phyloP scores from a whole-genome alignment of 1,140 invertebrate genomes.

The Luehdorfia chinensis region DNA sequence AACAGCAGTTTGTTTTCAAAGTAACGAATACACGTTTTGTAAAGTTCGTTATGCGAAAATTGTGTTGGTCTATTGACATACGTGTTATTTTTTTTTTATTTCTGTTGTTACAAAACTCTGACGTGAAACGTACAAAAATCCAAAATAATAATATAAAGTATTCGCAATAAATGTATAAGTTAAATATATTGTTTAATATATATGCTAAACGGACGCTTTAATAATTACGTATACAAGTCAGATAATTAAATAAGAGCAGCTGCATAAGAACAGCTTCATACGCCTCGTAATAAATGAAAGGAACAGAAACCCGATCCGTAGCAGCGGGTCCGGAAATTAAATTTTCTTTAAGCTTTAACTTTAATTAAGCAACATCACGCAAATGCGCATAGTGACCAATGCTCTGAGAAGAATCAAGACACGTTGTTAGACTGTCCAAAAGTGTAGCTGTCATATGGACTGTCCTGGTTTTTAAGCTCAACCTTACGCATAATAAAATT shows the following conservation, averaged over 20 bases:
- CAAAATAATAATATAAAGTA: too few relatives aligned
- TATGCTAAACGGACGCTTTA: too few relatives aligned
- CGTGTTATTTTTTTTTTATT: too few relatives aligned
- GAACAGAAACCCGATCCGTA: constrained; percentile 42
- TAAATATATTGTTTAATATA: too few relatives aligned
- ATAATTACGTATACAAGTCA: too few relatives aligned
- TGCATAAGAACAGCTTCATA: constrained; percentile 21
- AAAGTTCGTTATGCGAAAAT: constrained; percentile 14
- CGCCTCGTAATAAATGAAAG: constrained; percentile 33
- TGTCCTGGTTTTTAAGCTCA: background rate
- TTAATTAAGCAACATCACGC: constrained; percentile 59
- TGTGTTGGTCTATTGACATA: constrained; percentile 6
- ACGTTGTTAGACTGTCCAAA: background rate
- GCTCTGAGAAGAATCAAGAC: constrained; percentile 4
- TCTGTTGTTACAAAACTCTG: too few relatives aligned
- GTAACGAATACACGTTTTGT: constrained; percentile 15
- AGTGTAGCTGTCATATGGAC: background rate
- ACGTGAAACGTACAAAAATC: too few relatives aligned
- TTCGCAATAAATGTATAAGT: too few relatives aligned
- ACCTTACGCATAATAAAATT: too few relatives aligned
- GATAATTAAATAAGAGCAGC: too few relatives aligned
- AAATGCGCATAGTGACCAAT: constrained; percentile 28
- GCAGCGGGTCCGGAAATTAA: constrained; percentile 51
- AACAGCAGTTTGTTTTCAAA: constrained; percentile 17
- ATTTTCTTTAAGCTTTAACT: constrained; percentile 57